Conservation (phyloP, 2,113 vertebrate genomes). For the Scartelaos histophorus region DNA sequence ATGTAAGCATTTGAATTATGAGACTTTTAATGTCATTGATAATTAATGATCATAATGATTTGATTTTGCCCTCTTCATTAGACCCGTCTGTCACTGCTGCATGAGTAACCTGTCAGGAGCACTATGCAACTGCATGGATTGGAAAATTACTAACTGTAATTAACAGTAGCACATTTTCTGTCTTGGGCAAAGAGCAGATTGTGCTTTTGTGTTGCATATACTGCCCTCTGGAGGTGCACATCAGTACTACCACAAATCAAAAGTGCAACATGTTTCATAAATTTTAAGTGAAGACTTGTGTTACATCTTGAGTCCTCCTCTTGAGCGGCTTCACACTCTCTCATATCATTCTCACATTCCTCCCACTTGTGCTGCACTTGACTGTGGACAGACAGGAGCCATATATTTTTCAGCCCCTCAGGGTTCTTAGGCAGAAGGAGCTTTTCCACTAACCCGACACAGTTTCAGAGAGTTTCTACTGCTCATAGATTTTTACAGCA, state of each 20-base stretch:
- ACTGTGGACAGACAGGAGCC: constrained; percentile 71
- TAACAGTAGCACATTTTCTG: background rate
- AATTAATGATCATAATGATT: too few species aligned
- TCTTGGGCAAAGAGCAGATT: background rate
- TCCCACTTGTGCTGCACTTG: constrained; percentile 42
- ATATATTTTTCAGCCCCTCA: constrained; percentile 68
- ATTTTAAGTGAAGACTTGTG: background rate
- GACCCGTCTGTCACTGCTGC: too few species aligned
- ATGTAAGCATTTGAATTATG: background rate
- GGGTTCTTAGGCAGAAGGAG: constrained; percentile 53
- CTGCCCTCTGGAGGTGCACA: constrained; percentile 64
- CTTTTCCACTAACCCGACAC: too few species aligned
- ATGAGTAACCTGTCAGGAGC: too few species aligned
- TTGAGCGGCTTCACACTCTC: background rate
- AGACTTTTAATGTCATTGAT: background rate
- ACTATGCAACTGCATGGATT: too few species aligned
- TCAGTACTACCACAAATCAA: background rate
- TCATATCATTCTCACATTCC: constrained; percentile 1
- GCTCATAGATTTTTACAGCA: background rate
- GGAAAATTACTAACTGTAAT: too few species aligned
- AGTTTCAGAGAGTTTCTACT: background rate
- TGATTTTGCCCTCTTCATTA: too few species aligned
- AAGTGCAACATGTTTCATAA: background rate
- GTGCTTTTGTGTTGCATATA: constrained; percentile 44
- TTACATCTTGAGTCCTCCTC: background rate